phyloP scores from a whole-genome alignment of 37 sponge, comb jelly and placozoan genomes.

The Aplysina aerophoba region DNA sequence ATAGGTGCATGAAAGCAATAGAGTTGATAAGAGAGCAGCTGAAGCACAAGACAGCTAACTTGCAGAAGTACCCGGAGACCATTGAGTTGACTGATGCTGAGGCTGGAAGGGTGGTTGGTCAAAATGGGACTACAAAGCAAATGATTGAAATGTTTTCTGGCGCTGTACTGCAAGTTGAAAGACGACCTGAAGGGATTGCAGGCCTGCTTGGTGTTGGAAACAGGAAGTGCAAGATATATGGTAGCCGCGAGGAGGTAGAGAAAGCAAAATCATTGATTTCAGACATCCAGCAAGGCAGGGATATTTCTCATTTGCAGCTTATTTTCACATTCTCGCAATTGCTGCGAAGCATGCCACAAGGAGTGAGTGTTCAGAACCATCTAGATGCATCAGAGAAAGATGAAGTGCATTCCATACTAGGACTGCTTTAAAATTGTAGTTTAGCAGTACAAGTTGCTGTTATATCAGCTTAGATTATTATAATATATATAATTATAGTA shows the following conservation, averaged over 20 bases:
- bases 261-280: slow-evolving; percentile 39
- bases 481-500: no score
- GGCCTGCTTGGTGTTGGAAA: background rate
- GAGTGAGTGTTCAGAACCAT: background rate
- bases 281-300: background rate
- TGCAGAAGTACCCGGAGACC: slow-evolving; percentile 28
- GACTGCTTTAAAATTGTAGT: no score
- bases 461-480: no score
- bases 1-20: slow-evolving; percentile 50
- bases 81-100: slow-evolving; percentile 20
- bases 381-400: background rate
- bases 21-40: slow-evolving; percentile 30
- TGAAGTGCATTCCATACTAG: background rate
- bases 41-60: slow-evolving; percentile 7
- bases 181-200: background rate
- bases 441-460: no score
- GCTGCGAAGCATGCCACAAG: slow-evolving; percentile 8
- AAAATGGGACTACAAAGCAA: slow-evolving; percentile 19
- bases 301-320: background rate
- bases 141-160: slow-evolving; percentile 46
- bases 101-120: slow-evolving; percentile 49
- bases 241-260: slow-evolving; percentile 36
- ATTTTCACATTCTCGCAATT: background rate
- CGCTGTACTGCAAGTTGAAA: slow-evolving; percentile 21
- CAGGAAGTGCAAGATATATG: slow-evolving; percentile 39